phyloP scores from a whole-genome alignment of 2,113 vertebrate species.

The Apus apus region DNA sequence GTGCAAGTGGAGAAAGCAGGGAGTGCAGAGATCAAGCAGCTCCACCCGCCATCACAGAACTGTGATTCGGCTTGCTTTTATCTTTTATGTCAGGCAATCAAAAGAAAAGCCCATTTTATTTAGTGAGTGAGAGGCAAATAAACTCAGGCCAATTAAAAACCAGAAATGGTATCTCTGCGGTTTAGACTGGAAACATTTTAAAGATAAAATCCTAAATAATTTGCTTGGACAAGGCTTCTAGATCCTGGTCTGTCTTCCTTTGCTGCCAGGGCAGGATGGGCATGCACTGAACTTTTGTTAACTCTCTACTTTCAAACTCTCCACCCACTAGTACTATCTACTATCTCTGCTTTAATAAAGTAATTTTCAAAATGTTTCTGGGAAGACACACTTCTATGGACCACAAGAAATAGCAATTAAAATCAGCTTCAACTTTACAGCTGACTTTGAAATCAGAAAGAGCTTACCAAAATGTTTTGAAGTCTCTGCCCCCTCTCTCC shows the following conservation, averaged over 20 bases:
- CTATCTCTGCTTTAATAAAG: background rate
- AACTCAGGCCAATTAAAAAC: conserved; percentile 59
- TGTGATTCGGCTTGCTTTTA: conserved; percentile 34
- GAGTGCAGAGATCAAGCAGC: conserved; percentile 34
- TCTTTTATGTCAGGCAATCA: conserved; percentile 70
- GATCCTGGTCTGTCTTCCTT: conserved; percentile 13
- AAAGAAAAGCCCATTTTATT: conserved; percentile 62
- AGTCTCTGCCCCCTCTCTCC: background rate
- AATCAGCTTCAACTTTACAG: background rate
- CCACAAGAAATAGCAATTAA: background rate
- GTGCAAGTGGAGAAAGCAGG: background rate
- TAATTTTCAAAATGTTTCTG: background rate
- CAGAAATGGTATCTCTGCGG: conserved; percentile 61
- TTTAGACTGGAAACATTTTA: conserved; percentile 60
- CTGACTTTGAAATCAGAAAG: background rate
- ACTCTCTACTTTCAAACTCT: conserved; percentile 1
- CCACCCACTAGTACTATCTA: background rate
- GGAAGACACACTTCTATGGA: background rate
- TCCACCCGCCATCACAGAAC: conserved; percentile 16
- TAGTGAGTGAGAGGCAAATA: conserved; percentile 61
- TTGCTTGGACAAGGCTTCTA: conserved; percentile 32
- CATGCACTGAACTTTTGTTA: background rate
- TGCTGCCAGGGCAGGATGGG: background rate
- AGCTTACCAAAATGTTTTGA: background rate
- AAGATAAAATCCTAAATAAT: conserved; percentile 51